These are phyloP conservation scores for Sebastes diploproa DNA, from an alignment of 2,797 vertebrate species.

Conservation along the genomic window DNA sequence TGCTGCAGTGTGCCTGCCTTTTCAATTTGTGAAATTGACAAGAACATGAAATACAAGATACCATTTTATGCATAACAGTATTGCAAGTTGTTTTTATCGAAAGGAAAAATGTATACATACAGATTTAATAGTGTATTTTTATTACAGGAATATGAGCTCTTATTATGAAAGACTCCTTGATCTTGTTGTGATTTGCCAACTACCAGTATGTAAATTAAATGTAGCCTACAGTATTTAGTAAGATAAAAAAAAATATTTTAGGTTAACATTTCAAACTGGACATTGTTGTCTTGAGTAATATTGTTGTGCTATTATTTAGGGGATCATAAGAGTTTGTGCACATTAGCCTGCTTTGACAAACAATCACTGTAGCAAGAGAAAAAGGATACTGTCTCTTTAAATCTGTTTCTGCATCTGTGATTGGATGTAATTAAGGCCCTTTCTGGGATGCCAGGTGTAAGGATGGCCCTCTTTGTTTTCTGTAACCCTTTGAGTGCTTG, in stretches of 20 bases:
- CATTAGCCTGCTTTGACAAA: conserved; percentile 58
- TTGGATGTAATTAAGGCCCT: conserved; percentile 66
- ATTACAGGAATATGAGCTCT: conserved; percentile 79
- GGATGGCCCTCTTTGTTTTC: conserved; percentile 80
- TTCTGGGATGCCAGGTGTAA: conserved; percentile 79
- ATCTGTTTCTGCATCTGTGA: conserved; percentile 77
- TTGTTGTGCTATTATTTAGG: conserved; percentile 34
- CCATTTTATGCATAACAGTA: conserved; percentile 75
- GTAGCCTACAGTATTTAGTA: conserved; percentile 67
- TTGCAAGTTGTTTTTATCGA: conserved; percentile 75
- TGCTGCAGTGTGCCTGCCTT: conserved; percentile 83
- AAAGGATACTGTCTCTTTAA: conserved; percentile 93
- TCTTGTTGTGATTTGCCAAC: conserved; percentile 64
- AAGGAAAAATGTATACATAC: conserved; percentile 71
- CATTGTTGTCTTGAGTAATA: conserved; percentile 35
- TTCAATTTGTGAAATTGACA: conserved; percentile 91
- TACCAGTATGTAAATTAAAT: conserved; percentile 49
- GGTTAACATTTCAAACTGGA: conserved; percentile 48
- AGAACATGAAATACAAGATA: conserved; percentile 75
- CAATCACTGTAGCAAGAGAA: conserved; percentile 72
- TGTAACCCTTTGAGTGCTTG: conserved; percentile 90
- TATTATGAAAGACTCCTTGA: conserved; percentile 76
- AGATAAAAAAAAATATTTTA: conserved; percentile 53
- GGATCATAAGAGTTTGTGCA: conserved; percentile 43
- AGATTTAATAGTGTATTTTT: conserved; percentile 87